Conservation (phyloP, 2,888 invertebrate genomes). For the Hanleya hanleyi region DNA sequence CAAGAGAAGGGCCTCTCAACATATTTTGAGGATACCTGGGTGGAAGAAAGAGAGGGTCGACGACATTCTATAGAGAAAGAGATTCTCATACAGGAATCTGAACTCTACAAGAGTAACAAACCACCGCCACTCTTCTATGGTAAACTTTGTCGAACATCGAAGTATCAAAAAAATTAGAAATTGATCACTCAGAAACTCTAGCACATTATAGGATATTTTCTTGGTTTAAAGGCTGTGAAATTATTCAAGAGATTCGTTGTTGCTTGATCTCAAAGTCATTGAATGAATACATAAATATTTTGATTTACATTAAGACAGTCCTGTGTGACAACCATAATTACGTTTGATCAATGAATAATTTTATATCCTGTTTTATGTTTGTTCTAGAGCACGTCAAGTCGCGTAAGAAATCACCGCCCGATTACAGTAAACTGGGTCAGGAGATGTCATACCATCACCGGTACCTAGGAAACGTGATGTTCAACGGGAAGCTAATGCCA, state of each 20-base stretch:
- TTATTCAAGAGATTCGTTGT: too few relatives aligned
- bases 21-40: conserved; percentile 71
- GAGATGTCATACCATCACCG: conserved; percentile 60
- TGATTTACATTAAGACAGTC: too few relatives aligned
- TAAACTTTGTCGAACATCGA: too few relatives aligned
- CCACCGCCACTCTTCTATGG: conserved; percentile 69
- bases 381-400: conserved; percentile 48
- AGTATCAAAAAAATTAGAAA: too few relatives aligned
- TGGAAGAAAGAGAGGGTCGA: conserved; percentile 62
- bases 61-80: conserved; percentile 68
- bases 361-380: too few relatives aligned
- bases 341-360: too few relatives aligned
- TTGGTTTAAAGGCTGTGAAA: too few relatives aligned
- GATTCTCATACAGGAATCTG: conserved; percentile 67
- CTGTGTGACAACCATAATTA: too few relatives aligned
- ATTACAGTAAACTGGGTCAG: conserved; percentile 62
- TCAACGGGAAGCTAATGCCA: conserved; percentile 68
- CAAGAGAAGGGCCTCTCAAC: conserved; percentile 70
- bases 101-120: conserved; percentile 63
- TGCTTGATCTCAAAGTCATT: too few relatives aligned
- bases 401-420: conserved; percentile 41
- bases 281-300: too few relatives aligned
- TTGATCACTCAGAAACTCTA: too few relatives aligned
- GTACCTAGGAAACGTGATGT: conserved; percentile 68
- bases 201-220: too few relatives aligned